Percentiles rank a stretch among this genome's conserved stretches.
Evolutionary conservation across 1,140 invertebrate species (phyloP).

Genomic region (Stenopsyche tienmushanensis): DNA sequence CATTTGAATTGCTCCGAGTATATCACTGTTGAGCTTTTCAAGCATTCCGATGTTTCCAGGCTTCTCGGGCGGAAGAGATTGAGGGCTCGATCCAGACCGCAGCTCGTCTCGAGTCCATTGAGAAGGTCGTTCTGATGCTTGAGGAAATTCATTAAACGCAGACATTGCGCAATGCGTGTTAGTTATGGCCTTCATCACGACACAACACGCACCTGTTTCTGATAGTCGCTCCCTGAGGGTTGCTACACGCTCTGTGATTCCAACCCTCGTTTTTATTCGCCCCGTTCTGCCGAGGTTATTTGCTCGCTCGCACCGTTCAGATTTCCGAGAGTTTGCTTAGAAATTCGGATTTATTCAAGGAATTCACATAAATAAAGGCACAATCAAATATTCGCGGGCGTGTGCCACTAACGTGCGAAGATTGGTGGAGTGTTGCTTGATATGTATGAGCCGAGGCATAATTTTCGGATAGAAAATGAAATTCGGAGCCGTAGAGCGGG

Average conservation of each 20-base stretch:
- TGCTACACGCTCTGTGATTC: background rate
- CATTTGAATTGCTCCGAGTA: too few species aligned
- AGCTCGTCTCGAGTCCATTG: background rate
- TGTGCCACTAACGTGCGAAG: too few species aligned
- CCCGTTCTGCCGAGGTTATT: background rate
- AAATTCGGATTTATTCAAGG: background rate
- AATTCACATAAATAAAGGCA: too few species aligned
- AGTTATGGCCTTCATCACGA: conserved; percentile 14
- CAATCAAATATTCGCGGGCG: too few species aligned
- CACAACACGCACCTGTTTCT: conserved; percentile 12
- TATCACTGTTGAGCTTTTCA: too few species aligned
- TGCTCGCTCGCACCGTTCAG: background rate
- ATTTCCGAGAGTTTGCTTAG: background rate
- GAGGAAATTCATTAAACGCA: conserved; percentile 20
- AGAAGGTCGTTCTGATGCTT: background rate
- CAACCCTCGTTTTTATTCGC: background rate
- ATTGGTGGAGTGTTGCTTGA: too few species aligned
- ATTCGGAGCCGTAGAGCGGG: too few species aligned
- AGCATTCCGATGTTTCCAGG: too few species aligned
- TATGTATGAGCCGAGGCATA: too few species aligned
- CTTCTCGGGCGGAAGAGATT: conserved; percentile 1
- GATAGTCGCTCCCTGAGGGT: conserved; percentile 2
- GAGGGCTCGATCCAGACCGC: background rate
- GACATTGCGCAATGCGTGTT: conserved; percentile 18
- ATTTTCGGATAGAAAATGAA: too few species aligned